Conservation (phyloP, 2,888 invertebrate species). For the Philopedon plagiatum region DNA sequence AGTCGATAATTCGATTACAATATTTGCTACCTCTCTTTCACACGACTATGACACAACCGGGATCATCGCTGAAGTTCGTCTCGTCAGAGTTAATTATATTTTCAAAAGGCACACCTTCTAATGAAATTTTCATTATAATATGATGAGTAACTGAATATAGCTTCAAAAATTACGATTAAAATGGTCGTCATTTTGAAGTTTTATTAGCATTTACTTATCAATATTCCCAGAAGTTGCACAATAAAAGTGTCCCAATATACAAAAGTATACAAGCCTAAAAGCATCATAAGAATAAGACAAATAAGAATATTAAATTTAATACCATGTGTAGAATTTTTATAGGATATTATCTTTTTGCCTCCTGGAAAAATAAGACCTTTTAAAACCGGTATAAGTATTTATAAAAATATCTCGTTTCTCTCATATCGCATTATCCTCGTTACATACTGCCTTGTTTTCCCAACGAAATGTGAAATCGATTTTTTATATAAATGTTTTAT, state of each 20-base stretch:
- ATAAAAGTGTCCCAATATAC: no score
- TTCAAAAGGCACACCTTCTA: no score
- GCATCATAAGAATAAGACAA: not conserved
- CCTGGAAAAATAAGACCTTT: not conserved
- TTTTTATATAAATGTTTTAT: constrained; percentile 29
- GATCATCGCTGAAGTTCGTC: not conserved
- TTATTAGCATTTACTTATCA: no score
- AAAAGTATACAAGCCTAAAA: no score
- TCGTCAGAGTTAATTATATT: constrained; percentile 31
- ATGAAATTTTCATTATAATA: not conserved
- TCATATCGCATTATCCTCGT: constrained; percentile 28
- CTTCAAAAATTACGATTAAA: no score
- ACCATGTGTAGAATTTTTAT: not conserved
- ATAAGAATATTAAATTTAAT: not conserved
- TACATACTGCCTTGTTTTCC: constrained; percentile 33
- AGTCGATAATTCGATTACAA: no score
- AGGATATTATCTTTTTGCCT: not conserved
- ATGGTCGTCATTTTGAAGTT: no score
- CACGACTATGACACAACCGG: not conserved
- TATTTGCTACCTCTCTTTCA: no score
- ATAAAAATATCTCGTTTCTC: constrained; percentile 18
- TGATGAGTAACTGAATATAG: no score
- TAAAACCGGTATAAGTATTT: constrained; percentile 17
- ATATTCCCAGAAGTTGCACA: no score
- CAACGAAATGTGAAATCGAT: constrained; percentile 26